Base-by-base conservation (phyloP, 2,797 vertebrate genomes). In the Acanthurus lineatus region DNA sequence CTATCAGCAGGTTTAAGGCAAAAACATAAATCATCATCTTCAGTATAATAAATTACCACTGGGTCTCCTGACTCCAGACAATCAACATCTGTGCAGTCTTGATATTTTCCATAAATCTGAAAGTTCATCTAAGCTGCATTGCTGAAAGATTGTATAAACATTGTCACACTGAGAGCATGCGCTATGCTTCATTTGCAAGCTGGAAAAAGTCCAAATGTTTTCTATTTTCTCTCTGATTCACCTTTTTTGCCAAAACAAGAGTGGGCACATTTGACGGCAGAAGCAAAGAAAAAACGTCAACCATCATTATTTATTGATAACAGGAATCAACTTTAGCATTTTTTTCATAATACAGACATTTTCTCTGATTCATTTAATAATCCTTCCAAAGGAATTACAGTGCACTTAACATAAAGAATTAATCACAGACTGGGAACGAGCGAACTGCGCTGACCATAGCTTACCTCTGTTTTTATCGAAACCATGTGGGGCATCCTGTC, bases 401-500 rank as follows among this genome's bases (percentile, higher is more conserved):
- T 35, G 25, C 35, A 38, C 63, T 87, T 87, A 83, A 70, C 40
- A 64, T 81, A 63, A 78, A 84, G 77, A 79, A 82, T 77, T 53
- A 74, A 87, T 90, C 70, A 63, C 73, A 81, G 72, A 85, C 51
- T 38, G 12, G 74, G 54, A 63, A 65, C 0, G 67, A 73, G 69
- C 73, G 76, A 85, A 82, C 74, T 76, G 82, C 35, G 53, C 76
- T 71, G 86, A 84, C 90, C 86, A 85, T 45, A 73, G 73, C 78
- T 87, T 80, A 82, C 77, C 82, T 86, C 83, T 22, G 77, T 51
- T 80, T 84, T 90, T 79, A 93, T 94, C 86, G 81, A 86, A 94
- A 93, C 89, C 94, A 95, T 89, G 90, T 95, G 94, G 82, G 78
- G 85, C 79, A 83, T 89, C 61, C 54, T 85, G 77, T 91, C 83